Conservation (phyloP, 2,888 invertebrate species). For the Mythimna pallens region DNA sequence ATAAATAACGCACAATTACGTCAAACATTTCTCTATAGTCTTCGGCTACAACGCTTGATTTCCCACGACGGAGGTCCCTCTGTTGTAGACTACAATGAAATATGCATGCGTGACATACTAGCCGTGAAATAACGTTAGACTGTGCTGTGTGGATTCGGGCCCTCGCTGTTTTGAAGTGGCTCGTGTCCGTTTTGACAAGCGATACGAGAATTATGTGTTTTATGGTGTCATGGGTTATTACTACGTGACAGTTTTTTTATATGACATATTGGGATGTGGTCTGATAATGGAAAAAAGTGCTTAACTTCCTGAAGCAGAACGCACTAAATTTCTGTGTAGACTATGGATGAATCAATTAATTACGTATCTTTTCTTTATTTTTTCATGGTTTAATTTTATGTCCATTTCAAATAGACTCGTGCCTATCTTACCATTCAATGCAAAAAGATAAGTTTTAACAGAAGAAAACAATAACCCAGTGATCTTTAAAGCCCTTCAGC, state of each 20-base stretch:
- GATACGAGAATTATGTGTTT: conserved; percentile 43
- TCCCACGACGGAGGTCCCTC: conserved; percentile 84
- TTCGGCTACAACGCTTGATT: conserved; percentile 66
- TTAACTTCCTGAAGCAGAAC: background rate
- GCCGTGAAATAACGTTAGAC: conserved; percentile 84
- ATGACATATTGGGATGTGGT: background rate
- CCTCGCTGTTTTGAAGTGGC: conserved; percentile 59
- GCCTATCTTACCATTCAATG: background rate
- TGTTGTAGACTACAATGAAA: conserved; percentile 84
- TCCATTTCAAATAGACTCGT: background rate
- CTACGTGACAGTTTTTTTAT: background rate
- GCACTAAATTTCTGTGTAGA: background rate
- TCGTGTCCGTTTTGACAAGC: conserved; percentile 64
- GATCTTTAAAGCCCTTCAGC: background rate
- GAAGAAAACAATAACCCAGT: too few relatives aligned
- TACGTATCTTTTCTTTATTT: too few relatives aligned
- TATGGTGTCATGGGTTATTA: conserved; percentile 33
- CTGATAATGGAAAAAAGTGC: background rate
- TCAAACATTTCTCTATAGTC: conserved; percentile 53
- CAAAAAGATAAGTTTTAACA: background rate
- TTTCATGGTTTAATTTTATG: background rate
- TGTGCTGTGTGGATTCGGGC: conserved; percentile 67
- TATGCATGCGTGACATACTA: conserved; percentile 84
- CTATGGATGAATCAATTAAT: too few relatives aligned
- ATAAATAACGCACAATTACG: conserved; percentile 73